Evolutionary conservation across 2,113 vertebrate genomes (phyloP), one percentile per base, ranked within the genome.

Genomic region (Cranoglanis bouderius): DNA sequence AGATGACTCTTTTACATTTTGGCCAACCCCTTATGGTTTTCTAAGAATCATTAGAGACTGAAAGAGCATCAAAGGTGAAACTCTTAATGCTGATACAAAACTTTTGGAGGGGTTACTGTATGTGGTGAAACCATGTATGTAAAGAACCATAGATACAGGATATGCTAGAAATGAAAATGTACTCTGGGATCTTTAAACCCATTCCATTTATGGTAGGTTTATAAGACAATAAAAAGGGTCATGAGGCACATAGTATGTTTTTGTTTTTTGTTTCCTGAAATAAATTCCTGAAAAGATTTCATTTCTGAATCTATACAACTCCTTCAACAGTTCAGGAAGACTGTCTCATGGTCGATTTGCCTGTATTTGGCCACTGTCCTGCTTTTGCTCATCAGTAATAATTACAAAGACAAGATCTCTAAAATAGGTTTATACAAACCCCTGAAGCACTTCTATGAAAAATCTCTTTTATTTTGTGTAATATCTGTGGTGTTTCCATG

Each of bases 381-480:
- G 51, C 21, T 43, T 65, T 83, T 57, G 21, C 35, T 26, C 53
- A 84, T 72, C 21, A 46, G 43, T 82, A 55, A 38, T 70, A 83
- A 61, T 84, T 88, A 77, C 14, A 63, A 84, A 57, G 83, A 63
- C 53, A 51, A 84, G 53, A 57, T 88, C 81, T 75, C 40, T 67
- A 61, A 74, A 49, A 74, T 82, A 77, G 26, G 26, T 57, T 70
- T 24, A 57, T 43, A 59, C 35, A 83, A 35, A n/a, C 26, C 35
- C 61, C 38, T 49, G 7, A 46, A 77, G 18, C n/a, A 53, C n/a
- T 35, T 70, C 51, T 61, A 7, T 29, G 8, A 75, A 46, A 49
- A 38, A 43, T 35, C 24, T 32, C 8, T n/a, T 29, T 0, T 57
- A 29, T 35, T 2, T 24, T 67, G 4, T 35, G 82, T 51, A 40